phyloP scores from a whole-genome alignment of 2,888 invertebrate species.

The Chrysolina oricalcia region DNA sequence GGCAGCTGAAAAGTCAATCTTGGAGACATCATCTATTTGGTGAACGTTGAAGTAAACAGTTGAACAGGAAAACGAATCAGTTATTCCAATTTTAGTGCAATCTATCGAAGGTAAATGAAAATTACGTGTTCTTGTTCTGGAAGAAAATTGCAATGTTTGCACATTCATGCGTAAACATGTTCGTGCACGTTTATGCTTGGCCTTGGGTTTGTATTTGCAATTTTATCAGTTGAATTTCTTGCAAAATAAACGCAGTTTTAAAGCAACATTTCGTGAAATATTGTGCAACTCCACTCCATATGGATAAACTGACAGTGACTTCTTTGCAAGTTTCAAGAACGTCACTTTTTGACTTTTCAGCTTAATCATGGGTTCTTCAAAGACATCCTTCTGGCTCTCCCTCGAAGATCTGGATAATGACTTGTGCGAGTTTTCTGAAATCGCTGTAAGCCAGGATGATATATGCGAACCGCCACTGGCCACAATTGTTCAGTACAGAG shows the following conservation, averaged over 20 bases:
- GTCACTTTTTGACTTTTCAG: not conserved
- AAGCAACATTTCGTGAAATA: no score
- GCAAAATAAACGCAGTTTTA: no score
- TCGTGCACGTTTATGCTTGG: not conserved
- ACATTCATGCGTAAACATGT: not conserved
- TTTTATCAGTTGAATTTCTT: not conserved
- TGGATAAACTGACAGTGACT: not conserved
- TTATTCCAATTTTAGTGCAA: no score
- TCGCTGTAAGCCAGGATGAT: constrained; percentile 16
- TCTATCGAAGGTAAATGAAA: no score
- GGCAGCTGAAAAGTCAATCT: no score
- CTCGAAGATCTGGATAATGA: constrained; percentile 15
- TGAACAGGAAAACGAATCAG: no score
- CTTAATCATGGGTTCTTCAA: not conserved
- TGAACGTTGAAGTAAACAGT: no score
- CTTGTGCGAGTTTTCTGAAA: constrained; percentile 33
- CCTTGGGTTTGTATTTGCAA: not conserved
- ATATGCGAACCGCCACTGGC: constrained; percentile 28
- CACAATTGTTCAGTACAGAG: constrained; percentile 34
- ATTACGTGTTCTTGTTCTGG: no score
- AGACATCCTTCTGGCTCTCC: not conserved
- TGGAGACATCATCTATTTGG: no score
- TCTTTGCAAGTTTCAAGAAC: not conserved
- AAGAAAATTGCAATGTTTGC: no score
- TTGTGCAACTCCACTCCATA: no score